Evolutionary conservation across 2,888 invertebrate genomes (phyloP), one percentile per base, ranked within the genome.

Genomic region (Acleris emargana): DNA sequence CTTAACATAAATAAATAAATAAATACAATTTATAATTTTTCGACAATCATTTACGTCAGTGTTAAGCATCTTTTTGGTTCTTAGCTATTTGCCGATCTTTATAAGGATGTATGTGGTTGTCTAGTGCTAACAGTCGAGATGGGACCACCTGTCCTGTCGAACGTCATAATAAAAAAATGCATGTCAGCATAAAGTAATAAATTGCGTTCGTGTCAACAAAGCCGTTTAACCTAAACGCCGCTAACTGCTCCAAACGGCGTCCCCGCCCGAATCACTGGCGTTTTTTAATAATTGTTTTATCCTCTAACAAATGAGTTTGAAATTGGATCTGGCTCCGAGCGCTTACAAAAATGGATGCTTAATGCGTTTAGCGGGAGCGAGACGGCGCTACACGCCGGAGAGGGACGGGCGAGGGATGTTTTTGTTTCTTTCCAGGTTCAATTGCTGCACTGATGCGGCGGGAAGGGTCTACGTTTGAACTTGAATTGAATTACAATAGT

Each of bases 281-380:
- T 91, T 91, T 91, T 92, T 91, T 91, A 91, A 91, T 92, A 92
- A 92, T 92, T 91, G 91, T 86, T 91, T 91, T 91, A 92, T 86
- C 83, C 85, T 84, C 82, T 91, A 91, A 94, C 94, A 94, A 94
- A 94, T 94, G 94, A 94, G 93, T 94, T 94, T 94, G 94, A 93
- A 94, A 94, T 94, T 94, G 94, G 92, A 94, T 94, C 94, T 87
- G 90, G 90, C 90, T 88, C 86, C 77, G 74, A 86, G 88, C 91
- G 90, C 90, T 88, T 84, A 88, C 94, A 94, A 94, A 94, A 94
- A 94, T 94, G 94, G 94, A 94, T 93, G 94, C 93, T 87, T 94
- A 94, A 94, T 94, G 79, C 82, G 87, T 94, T 94, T 93, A 94
- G 94, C 83, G 93, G 71, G 91, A 94, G 87, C 76, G 91, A 80